Evolutionary conservation across 2,797 vertebrate species (phyloP).

Genomic region (Uromys caudimaculatus): DNA sequence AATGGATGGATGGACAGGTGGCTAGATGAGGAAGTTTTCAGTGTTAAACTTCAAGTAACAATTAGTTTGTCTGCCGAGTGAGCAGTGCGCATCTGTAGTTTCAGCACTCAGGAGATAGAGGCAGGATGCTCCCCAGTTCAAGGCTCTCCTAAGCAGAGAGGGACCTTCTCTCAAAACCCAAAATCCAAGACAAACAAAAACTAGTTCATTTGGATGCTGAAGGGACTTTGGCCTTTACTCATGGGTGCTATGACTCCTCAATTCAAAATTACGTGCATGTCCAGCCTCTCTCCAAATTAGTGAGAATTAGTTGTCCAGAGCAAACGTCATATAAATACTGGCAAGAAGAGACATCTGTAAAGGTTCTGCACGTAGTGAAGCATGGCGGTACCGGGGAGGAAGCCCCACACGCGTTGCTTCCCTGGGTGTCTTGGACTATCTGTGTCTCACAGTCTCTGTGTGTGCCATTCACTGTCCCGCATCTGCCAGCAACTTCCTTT

Average conservation of each 20-base stretch:
- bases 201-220: constrained; percentile 35
- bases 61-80: neutral
- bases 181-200: neutral
- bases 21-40: neutral
- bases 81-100: neutral
- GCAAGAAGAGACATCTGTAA: constrained; percentile 21
- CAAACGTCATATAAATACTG: constrained; percentile 20
- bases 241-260: neutral
- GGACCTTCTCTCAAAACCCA: neutral
- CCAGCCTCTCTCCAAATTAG: neutral
- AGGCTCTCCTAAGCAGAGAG: neutral
- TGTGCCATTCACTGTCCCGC: neutral
- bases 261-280: neutral
- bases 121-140: neutral
- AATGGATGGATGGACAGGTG: neutral
- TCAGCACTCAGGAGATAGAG: neutral
- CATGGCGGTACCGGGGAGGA: neutral
- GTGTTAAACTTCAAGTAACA: constrained; percentile 24
- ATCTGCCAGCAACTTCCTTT: neutral
- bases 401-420: constrained; percentile 12
- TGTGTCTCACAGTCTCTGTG: neutral
- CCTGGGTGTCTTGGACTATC: constrained; percentile 5
- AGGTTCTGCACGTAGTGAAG: neutral
- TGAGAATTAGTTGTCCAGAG: constrained; percentile 4
- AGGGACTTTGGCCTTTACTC: neutral